phyloP scores from a whole-genome alignment of 1,140 invertebrate species.

The Tachypleus tridentatus region DNA sequence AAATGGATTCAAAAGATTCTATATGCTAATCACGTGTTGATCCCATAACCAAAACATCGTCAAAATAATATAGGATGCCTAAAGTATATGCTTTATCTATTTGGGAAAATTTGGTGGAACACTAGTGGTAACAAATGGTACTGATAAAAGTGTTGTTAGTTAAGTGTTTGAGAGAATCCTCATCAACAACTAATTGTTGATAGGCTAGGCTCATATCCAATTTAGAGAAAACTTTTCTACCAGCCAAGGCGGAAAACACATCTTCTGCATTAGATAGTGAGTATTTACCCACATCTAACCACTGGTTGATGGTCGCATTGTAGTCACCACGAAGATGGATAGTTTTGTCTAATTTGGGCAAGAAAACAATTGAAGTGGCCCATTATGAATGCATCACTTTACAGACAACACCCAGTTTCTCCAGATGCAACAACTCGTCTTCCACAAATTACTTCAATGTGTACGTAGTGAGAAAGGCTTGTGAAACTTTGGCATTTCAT shows the following conservation, averaged over 20 bases:
- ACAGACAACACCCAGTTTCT: no score
- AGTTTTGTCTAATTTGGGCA: background rate
- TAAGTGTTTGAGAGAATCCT: conserved; percentile 19
- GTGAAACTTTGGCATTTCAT: no score
- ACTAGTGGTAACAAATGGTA: no score
- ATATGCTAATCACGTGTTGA: no score
- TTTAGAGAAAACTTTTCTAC: conserved; percentile 25
- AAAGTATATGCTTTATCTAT: no score
- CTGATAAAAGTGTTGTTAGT: conserved; percentile 33
- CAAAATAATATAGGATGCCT: no score
- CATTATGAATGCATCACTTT: conserved; percentile 31
- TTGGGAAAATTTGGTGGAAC: no score
- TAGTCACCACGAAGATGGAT: conserved; percentile 13
- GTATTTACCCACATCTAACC: conserved; percentile 19
- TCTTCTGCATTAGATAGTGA: conserved; percentile 22
- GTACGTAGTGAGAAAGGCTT: no score
- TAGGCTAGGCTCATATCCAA: conserved; percentile 28
- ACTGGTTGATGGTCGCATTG: conserved; percentile 24
- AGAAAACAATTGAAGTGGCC: conserved; percentile 1
- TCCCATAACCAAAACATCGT: no score
- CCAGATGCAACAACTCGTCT: no score
- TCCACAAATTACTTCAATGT: no score
- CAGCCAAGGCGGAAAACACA: conserved; percentile 8
- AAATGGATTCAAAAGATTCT: no score
- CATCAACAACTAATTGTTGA: conserved; percentile 26